Evolutionary conservation across 1,140 invertebrate genomes (phyloP), one percentile per base, ranked within the genome.

Genomic region (Drosophila bocki): DNA sequence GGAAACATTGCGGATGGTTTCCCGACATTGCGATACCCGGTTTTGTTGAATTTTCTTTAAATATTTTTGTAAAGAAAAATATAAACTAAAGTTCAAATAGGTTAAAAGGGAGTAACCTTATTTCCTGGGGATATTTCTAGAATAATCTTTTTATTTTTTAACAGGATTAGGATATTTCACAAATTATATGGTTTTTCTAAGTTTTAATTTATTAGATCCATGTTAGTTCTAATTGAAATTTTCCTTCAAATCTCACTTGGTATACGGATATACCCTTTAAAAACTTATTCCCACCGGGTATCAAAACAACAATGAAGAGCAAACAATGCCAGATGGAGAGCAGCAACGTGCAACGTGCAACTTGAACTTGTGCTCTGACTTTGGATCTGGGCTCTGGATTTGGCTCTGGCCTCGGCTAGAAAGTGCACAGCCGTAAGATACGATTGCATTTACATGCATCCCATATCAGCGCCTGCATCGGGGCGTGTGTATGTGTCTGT

Each of bases 381-480:
- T 75, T 76, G 70, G 70, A 50, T 74, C 37, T 75, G 60, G 48
- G 53, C 53, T 61, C 32, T 53, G 63, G 35, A 50, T 59, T 13
- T 61, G 74, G 42, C 59, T 54, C 17, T 78, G 71, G 50, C 42
- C 42, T 48, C 69, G 78, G 82, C 85, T 90, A 85, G 85, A 90
- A 90, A 90, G 85, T 90, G 86, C 85, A 90, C 81, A 85, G 85
- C 86, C 85, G 85, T 90, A 90, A 90, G 85, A 90, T 90, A 90
- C 85, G 85, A 90, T 90, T 90, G 86, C 85, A 90, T 90, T 90
- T 90, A 91, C 85, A 90, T 90, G 85, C 85, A 88, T 88, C 85
- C 69, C 85, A 80, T 88, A 88, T 88, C 85, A 85, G 81, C 81
- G 85, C 85, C 85, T 90, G 75, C 70, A 90, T 90, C 86, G 69